Conservation (phyloP, 2,888 invertebrate genomes). For the Pelosia muscerda region DNA sequence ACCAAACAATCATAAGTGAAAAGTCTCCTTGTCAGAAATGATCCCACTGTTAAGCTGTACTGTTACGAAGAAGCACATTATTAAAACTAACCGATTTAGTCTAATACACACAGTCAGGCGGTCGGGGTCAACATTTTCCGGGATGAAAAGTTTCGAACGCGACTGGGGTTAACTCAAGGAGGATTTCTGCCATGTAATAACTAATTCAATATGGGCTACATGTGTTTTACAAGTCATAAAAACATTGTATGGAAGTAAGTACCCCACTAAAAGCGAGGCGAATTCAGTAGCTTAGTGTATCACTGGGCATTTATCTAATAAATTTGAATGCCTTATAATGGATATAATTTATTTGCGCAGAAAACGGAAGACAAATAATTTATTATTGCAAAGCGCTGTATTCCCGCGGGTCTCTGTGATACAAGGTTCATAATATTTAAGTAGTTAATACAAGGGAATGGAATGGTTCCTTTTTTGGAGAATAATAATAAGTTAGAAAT, state of each 20-base stretch:
- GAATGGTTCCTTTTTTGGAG: background rate
- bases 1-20: no score
- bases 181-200: no score
- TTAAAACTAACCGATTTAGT: no score
- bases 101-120: no score
- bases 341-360: conserved; percentile 25
- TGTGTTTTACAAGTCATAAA: background rate
- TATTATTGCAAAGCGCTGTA: conserved; percentile 25
- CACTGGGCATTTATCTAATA: background rate
- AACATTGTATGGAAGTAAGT: background rate
- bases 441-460: background rate
- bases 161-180: no score
- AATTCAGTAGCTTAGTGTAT: background rate
- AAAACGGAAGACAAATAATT: conserved; percentile 28
- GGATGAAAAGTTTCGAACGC: no score
- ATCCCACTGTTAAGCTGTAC: no score
- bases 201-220: no score
- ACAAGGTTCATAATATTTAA: background rate
- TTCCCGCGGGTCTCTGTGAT: background rate
- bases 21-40: no score
- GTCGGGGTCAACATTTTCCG: no score
- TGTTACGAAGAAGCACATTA: no score
- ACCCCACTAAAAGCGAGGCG: background rate
- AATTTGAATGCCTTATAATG: conserved; percentile 28
- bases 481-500: background rate